Conservation (phyloP, 2,888 invertebrate genomes). For the Polydrusus cervinus region DNA sequence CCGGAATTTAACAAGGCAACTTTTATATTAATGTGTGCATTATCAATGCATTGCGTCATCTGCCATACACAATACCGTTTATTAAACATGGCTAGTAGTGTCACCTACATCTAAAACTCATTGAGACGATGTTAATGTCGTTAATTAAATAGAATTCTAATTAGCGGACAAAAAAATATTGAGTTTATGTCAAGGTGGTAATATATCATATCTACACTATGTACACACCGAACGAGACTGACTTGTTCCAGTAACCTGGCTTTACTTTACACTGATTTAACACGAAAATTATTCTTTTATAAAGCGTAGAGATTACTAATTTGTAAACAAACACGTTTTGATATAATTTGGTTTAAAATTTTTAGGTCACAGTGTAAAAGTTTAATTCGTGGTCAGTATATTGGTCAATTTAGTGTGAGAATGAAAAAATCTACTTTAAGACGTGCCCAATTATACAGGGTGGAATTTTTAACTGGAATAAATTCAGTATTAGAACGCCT, state of each 20-base stretch:
- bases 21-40: too few relatives aligned
- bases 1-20: too few relatives aligned
- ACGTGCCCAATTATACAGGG: too few relatives aligned
- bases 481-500: too few relatives aligned
- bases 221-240: not conserved
- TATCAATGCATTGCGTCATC: not conserved
- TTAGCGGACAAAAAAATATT: conserved; percentile 22
- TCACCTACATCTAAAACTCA: conserved; percentile 16
- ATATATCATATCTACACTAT: conserved; percentile 7
- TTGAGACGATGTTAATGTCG: conserved; percentile 15
- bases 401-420: not conserved
- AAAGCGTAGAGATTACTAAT: not conserved
- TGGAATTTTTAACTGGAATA: too few relatives aligned
- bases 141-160: conserved; percentile 39
- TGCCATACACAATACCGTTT: not conserved
- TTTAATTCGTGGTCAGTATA: conserved; percentile 7
- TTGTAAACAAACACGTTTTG: conserved; percentile 23
- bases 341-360: conserved; percentile 5
- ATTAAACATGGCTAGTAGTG: not conserved
- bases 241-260: conserved; percentile 16
- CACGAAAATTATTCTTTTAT: conserved; percentile 6
- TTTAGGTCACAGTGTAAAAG: conserved; percentile 16
- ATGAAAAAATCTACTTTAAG: not conserved
- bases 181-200: conserved; percentile 40
- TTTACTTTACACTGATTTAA: conserved; percentile 10